phyloP scores from a whole-genome alignment of 1,140 invertebrate genomes.

The Harpegnathos saltator region DNA sequence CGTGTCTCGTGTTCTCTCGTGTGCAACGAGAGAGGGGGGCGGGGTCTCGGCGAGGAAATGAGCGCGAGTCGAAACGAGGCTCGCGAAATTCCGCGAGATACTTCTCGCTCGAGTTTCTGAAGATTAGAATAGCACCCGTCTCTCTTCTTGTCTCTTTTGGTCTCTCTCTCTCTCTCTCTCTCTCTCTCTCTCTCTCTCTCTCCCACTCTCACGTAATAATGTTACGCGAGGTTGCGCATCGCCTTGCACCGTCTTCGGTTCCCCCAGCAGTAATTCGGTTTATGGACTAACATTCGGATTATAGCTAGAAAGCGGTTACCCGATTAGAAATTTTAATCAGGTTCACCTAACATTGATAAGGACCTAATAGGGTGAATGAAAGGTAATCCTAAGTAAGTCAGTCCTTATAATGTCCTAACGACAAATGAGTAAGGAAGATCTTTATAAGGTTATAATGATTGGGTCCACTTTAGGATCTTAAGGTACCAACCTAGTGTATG shows the following conservation, averaged over 20 bases:
- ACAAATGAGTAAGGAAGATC: too few relatives aligned
- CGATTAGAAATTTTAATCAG: too few relatives aligned
- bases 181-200: too few relatives aligned
- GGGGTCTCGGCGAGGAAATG: neutral
- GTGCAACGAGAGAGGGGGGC: neutral
- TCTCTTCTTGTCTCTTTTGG: neutral
- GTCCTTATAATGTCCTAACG: too few relatives aligned
- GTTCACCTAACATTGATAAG: too few relatives aligned
- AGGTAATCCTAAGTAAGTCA: too few relatives aligned
- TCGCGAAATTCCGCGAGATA: conserved; percentile 58
- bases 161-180: too few relatives aligned
- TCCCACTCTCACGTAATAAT: conserved; percentile 47
- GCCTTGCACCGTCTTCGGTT: neutral
- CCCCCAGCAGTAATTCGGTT: conserved; percentile 47
- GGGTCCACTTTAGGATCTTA: too few relatives aligned
- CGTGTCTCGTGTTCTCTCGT: neutral
- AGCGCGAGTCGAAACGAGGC: conserved; percentile 15
- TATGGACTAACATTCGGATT: conserved; percentile 62
- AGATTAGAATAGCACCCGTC: conserved; percentile 44
- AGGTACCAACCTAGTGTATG: too few relatives aligned
- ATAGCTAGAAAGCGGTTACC: conserved; percentile 51
- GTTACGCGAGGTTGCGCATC: conserved; percentile 56
- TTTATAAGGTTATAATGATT: too few relatives aligned
- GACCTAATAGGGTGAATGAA: too few relatives aligned
- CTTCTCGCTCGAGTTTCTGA: conserved; percentile 54